Conservation (phyloP, 2,888 invertebrate genomes). For the Amphipoea lucens region DNA sequence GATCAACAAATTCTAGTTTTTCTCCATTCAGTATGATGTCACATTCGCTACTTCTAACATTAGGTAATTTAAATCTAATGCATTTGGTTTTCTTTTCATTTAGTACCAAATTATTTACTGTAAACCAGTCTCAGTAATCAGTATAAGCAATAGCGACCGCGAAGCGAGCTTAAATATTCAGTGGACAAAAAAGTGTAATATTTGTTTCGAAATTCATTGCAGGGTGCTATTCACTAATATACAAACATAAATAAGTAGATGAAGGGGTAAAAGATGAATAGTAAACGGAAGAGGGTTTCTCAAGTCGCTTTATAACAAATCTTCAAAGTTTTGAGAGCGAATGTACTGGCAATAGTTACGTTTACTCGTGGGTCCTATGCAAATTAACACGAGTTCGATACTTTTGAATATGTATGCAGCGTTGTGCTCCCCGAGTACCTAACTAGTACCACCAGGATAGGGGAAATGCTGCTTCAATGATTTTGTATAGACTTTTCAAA, state of each 20-base stretch:
- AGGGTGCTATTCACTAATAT: too few relatives aligned
- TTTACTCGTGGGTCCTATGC: slow-evolving; percentile 58
- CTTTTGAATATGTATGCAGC: slow-evolving; percentile 70
- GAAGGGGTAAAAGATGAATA: neutral
- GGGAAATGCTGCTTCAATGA: slow-evolving; percentile 8
- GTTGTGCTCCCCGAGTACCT: slow-evolving; percentile 30
- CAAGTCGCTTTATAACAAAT: slow-evolving; percentile 14
- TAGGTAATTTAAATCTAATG: too few relatives aligned
- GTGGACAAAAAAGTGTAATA: neutral
- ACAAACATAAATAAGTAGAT: neutral
- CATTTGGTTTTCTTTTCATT: too few relatives aligned
- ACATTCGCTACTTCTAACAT: too few relatives aligned
- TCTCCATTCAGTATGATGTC: too few relatives aligned
- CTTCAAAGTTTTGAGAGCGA: slow-evolving; percentile 26
- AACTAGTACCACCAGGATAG: slow-evolving; percentile 19
- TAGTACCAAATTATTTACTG: too few relatives aligned
- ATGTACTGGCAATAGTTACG: slow-evolving; percentile 42
- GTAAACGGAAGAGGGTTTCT: neutral
- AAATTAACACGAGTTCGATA: slow-evolving; percentile 68
- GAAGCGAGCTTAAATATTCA: neutral
- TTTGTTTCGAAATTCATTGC: neutral
- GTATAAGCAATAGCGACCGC: neutral
- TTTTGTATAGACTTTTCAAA: slow-evolving; percentile 9
- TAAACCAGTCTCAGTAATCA: too few relatives aligned
- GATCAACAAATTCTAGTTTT: too few relatives aligned